Evolutionary conservation across 2,113 vertebrate species (phyloP), one percentile per base, ranked within the genome.

Genomic region (Nothocercus nigrocapillus): DNA sequence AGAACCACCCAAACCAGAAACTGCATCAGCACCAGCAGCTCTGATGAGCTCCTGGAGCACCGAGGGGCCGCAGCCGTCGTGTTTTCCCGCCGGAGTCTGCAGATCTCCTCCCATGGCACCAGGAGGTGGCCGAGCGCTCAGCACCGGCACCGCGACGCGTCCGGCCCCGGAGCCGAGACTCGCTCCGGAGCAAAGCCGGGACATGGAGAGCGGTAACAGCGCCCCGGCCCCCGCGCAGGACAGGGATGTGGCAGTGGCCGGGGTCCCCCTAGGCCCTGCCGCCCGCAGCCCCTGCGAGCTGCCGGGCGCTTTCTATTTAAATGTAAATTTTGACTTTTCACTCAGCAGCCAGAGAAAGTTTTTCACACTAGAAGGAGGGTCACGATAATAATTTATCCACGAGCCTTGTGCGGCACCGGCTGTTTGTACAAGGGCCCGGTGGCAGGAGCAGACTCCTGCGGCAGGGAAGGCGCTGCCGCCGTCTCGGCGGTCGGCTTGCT

Each of bases 301-400:
- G 67, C 91, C 63, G 11, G 97, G 94, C 62, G 9, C 93, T 97
- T 98, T 97, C 98, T 82, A 98, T 98, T 98, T 98, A 98, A 98
- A 98, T 98, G 98, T 98, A 98, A 98, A 98, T 98, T 98, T 97
- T 98, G 98, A 98, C 98, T 98, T 98, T 98, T 98, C 95, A 58
- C 96, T 97, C 97, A 81, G 96, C 95, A 93, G 97, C 96, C 74
- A 28, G 82, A 78, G 95, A 95, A 97, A 97, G 96, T 98, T 98
- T 98, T 90, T 96, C 97, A 92, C 92, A 66, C 95, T 28, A 4
- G 90, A 95, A 74, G 63, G 95, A 97, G 97, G 97, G 97, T 98
- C 97, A 97, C 13, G 8, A 97, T 96, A 97, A 98, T 98, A 98
- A 98, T 98, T 98, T 98, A 98, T 97, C 98, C 97, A 97, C 93